phyloP scores from a whole-genome alignment of 2,797 vertebrate species.

The Pristis pectinata region DNA sequence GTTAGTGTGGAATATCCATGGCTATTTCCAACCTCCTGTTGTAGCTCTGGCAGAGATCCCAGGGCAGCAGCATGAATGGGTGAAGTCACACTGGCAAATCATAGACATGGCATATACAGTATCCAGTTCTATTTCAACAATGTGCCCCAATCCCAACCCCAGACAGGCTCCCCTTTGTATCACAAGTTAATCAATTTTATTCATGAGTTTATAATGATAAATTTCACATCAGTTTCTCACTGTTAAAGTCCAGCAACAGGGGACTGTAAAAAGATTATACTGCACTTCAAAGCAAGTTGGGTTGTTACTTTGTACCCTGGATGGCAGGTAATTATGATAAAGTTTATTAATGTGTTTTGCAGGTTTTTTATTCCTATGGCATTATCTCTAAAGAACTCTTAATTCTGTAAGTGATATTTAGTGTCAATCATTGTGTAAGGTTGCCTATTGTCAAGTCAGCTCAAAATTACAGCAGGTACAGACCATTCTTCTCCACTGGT shows the following conservation, averaged over 20 bases:
- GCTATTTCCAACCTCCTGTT: background rate
- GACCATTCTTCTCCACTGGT: constrained; percentile 81
- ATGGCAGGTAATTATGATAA: background rate
- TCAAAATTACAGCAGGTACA: background rate
- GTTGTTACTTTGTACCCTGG: background rate
- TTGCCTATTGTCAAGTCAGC: background rate
- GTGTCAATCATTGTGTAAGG: background rate
- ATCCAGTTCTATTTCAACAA: background rate
- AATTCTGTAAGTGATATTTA: background rate
- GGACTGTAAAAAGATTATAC: background rate
- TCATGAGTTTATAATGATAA: background rate
- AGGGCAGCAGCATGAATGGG: background rate
- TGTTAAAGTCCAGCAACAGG: background rate
- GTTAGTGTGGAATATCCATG: background rate
- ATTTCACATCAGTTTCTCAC: background rate
- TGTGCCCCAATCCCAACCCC: background rate
- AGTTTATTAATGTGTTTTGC: background rate
- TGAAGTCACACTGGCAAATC: background rate
- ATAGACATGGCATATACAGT: background rate
- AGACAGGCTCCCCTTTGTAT: background rate
- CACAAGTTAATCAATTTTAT: background rate
- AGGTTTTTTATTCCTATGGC: background rate
- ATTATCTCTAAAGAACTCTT: background rate
- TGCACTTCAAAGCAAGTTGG: too few species aligned
- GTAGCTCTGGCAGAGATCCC: background rate